Percentiles rank a stretch among this genome's conserved stretches.
Evolutionary conservation across 2,888 invertebrate species (phyloP).

Genomic region (Polyommatus iphigenia): DNA sequence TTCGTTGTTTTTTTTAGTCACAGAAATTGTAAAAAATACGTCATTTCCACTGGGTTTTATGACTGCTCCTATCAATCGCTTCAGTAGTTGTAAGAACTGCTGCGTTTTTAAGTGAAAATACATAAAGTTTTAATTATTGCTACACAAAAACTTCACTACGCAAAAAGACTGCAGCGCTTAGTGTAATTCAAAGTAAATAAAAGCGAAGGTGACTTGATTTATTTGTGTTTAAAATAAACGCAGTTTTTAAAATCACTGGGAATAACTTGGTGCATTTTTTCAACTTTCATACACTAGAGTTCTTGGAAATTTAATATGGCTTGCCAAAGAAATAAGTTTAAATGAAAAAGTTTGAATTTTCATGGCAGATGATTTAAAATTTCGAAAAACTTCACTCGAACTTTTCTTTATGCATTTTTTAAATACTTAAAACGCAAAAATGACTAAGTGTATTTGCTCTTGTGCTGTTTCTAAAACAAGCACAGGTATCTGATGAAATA

Average conservation of each 20-base stretch:
- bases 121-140: too few relatives aligned
- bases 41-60: too few relatives aligned
- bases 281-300: conserved; percentile 1
- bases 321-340: conserved; percentile 24
- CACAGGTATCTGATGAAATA: too few relatives aligned
- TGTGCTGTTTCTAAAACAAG: background rate
- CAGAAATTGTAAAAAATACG: too few relatives aligned
- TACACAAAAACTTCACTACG: background rate
- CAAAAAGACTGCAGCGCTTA: background rate
- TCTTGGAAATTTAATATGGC: conserved; percentile 3
- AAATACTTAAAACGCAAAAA: background rate
- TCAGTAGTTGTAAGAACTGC: too few relatives aligned
- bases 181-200: conserved; percentile 1
- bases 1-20: too few relatives aligned
- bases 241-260: background rate
- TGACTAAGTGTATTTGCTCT: background rate
- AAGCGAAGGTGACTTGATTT: background rate
- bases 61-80: too few relatives aligned
- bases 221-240: background rate
- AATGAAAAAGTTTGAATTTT: conserved; percentile 13
- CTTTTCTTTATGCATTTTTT: background rate
- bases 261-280: background rate
- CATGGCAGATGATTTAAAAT: conserved; percentile 5
- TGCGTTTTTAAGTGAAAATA: too few relatives aligned
- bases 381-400: background rate